Evolutionary conservation across 1,140 invertebrate species (phyloP).

Genomic region (Drosophila micromelanica): DNA sequence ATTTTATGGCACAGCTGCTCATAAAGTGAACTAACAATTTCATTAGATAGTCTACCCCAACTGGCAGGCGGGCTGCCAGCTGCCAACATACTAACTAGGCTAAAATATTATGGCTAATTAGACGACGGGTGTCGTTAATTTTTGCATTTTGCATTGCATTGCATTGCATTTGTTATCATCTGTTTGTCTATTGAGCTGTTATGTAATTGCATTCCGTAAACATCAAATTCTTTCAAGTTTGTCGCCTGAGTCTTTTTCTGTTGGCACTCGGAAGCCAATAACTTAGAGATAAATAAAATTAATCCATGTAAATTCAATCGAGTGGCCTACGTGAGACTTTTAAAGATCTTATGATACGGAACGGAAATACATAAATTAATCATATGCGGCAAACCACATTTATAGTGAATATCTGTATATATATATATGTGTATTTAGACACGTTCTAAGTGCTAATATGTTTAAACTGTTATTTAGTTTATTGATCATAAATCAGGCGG

Average conservation of each 20-base stretch:
- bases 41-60: constrained; percentile 52
- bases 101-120: constrained; percentile 64
- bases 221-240: constrained; percentile 54
- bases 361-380: constrained; percentile 45
- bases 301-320: constrained; percentile 22
- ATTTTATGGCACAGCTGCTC: constrained; percentile 71
- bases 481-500: too few species aligned
- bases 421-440: too few species aligned
- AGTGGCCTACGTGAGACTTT: constrained; percentile 57
- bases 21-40: constrained; percentile 70
- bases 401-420: neutral
- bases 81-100: constrained; percentile 53
- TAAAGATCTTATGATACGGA: constrained; percentile 6
- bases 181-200: constrained; percentile 40
- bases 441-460: neutral
- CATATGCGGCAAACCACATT: constrained; percentile 26
- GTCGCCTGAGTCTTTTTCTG: constrained; percentile 69
- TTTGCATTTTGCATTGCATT: neutral
- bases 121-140: constrained; percentile 35
- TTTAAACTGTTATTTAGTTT: neutral
- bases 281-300: constrained; percentile 8
- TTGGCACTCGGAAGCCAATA: too few species aligned
- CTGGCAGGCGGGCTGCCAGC: neutral
- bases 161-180: constrained; percentile 24
- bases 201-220: constrained; percentile 67